Evolutionary conservation across 1,140 invertebrate species (phyloP).

Genomic region (Pseudobourletiella spinata): DNA sequence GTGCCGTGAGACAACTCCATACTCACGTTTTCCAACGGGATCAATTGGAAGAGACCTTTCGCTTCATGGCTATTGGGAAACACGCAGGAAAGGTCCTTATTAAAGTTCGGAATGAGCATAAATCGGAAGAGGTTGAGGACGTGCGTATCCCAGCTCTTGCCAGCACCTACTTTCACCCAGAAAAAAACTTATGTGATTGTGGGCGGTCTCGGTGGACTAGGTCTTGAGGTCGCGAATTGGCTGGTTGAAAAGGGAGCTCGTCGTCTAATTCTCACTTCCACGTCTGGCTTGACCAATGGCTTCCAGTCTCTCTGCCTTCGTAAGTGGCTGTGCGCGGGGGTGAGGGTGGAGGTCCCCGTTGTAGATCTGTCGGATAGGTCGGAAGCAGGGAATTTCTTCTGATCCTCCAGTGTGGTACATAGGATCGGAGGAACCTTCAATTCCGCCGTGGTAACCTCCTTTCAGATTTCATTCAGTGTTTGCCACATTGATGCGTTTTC

Average conservation of each 20-base stretch:
- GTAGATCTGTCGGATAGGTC: conserved; percentile 54
- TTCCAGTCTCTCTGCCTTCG: conserved; percentile 74
- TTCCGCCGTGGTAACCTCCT: too few species aligned
- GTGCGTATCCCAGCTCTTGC: too few species aligned
- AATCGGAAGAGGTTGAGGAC: too few species aligned
- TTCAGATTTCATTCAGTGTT: too few species aligned
- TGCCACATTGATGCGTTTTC: too few species aligned
- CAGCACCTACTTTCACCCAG: conserved; percentile 81
- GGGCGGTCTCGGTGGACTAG: too few species aligned
- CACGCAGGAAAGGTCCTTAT: too few species aligned
- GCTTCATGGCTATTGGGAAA: too few species aligned
- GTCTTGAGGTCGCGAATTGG: conserved; percentile 86
- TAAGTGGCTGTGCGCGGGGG: conserved; percentile 60
- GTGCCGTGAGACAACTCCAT: too few species aligned
- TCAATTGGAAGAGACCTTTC: too few species aligned
- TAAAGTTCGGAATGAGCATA: too few species aligned
- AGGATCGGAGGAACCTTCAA: conserved; percentile 91
- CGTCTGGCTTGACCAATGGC: conserved; percentile 74
- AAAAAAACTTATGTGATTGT: conserved; percentile 77
- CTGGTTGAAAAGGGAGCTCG: conserved; percentile 72
- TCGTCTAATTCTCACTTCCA: conserved; percentile 73
- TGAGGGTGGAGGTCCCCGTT: conserved; percentile 62
- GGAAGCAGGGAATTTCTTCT: conserved; percentile 37
- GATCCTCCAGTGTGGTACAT: conserved; percentile 52
- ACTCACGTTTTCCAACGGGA: too few species aligned